A percentile compares a stretch with the other conserved stretches of the same genome.
Conservation (phyloP, 1,140 invertebrate species). For the Lithobius niger region DNA sequence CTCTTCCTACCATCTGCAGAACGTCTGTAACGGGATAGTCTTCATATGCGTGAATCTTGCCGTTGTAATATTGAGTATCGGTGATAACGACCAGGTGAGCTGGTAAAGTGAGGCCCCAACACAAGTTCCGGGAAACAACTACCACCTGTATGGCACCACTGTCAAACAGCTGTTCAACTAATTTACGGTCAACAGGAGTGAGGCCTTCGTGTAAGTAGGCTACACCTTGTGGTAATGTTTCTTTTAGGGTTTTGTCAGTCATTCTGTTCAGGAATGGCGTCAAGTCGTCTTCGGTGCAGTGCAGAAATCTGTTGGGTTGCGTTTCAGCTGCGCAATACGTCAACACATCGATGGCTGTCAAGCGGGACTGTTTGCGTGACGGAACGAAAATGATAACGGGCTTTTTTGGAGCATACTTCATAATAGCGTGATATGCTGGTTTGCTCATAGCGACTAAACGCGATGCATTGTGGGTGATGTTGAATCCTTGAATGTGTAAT, state of each 20-base stretch:
- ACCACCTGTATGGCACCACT: slow-evolving; percentile 86
- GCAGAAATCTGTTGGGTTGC: slow-evolving; percentile 71
- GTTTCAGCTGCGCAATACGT: slow-evolving; percentile 83
- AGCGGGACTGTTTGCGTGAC: slow-evolving; percentile 76
- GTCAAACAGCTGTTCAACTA: slow-evolving; percentile 87
- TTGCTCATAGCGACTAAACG: slow-evolving; percentile 93
- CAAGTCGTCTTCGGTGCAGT: slow-evolving; percentile 70
- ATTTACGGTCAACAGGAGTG: slow-evolving; percentile 58
- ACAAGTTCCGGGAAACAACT: slow-evolving; percentile 76
- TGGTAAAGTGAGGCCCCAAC: slow-evolving; percentile 77
- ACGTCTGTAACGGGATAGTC: slow-evolving; percentile 97
- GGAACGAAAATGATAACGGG: slow-evolving; percentile 96
- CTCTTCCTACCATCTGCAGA: slow-evolving; percentile 90
- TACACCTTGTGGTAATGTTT: slow-evolving; percentile 82
- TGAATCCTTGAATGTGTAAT: slow-evolving; percentile 89
- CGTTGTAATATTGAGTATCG: slow-evolving; percentile 96
- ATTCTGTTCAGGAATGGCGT: slow-evolving; percentile 75
- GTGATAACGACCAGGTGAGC: slow-evolving; percentile 91
- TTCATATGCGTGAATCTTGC: slow-evolving; percentile 69
- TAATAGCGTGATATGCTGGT: slow-evolving; percentile 89
- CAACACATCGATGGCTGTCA: slow-evolving; percentile 88
- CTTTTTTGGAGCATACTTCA: slow-evolving; percentile 69
- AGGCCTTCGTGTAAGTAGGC: slow-evolving; percentile 95
- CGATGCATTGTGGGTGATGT: slow-evolving; percentile 93
- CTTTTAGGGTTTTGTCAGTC: slow-evolving; percentile 66